Evolutionary conservation across 2,797 vertebrate genomes (phyloP), one percentile per base, ranked within the genome.

Genomic region (Acanthis flammea): DNA sequence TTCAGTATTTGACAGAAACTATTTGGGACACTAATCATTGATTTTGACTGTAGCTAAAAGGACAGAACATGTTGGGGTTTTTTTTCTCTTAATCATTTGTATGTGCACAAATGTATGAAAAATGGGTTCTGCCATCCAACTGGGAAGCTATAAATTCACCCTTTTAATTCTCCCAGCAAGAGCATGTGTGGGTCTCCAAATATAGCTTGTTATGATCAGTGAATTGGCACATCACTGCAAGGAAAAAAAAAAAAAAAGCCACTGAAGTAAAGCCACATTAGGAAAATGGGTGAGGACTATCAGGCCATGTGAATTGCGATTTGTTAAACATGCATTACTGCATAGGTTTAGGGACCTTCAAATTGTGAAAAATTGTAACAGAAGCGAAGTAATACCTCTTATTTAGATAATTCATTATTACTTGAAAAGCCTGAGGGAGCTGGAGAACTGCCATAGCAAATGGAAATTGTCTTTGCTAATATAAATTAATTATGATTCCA

Each of bases 401-500:
- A 75, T 88, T 95, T 93, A 77, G 51, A 65, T 61, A 61, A 94
- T 88, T 91, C 94, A 91, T 93, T 95, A 91, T 93, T 95, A 72
- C 94, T 50, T 95, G 66, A 88, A 92, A 87, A 92, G 89, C 93
- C 81, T 93, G 61, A 39, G 87, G 86, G 92, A 95, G 77, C 84
- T 89, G 81, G 67, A 93, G 84, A 91, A 89, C 45, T 92, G 87
- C 91, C 91, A 86, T 21, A 88, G 76, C 58, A 95, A 96, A 94
- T 94, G 88, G n/a, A 89, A 92, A 92, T 89, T 79, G 83, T 86
- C 94, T 95, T 95, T 77, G 72, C 19, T 88, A 92, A 92, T 82
- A 72, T 84, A 96, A 96, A 95, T 95, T 96, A 96, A 97, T 95
- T 94, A 94, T 92, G 85, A 92, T 83, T 96, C 86, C 74, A 87